A percentile compares a stretch with the other conserved stretches of the same genome.
These are phyloP conservation scores for Mastacembelus armatus DNA, from an alignment of 2,797 vertebrate genomes.

Conservation along the genomic window DNA sequence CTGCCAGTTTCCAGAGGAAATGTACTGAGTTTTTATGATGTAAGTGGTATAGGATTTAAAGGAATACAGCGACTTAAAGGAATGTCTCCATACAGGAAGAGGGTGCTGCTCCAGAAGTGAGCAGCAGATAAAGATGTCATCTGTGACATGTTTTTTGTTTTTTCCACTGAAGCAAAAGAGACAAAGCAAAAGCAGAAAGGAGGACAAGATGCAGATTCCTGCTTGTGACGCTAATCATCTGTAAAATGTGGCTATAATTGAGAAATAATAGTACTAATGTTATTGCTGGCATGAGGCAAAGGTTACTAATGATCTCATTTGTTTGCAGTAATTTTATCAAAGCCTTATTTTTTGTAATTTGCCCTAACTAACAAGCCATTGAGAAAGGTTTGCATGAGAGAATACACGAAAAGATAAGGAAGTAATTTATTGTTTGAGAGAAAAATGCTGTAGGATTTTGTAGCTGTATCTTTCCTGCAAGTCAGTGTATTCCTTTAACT, in stretches of 20 bases:
- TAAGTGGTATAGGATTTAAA: constrained; percentile 41
- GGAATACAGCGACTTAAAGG: constrained; percentile 48
- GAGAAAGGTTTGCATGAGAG: neutral
- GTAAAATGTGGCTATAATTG: constrained; percentile 7
- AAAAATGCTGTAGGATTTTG: no score
- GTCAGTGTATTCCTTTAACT: constrained; percentile 66
- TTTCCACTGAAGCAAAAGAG: neutral
- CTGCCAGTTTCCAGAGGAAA: constrained; percentile 18
- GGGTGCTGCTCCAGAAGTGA: neutral
- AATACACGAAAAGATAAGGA: neutral
- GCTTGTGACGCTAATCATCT: constrained; percentile 7
- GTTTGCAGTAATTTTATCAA: neutral
- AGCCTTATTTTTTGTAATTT: neutral
- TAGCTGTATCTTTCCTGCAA: neutral
- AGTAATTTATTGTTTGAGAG: neutral
- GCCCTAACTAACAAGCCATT: neutral
- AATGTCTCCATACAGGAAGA: neutral
- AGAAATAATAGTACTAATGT: neutral
- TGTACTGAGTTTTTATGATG: neutral
- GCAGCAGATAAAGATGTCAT: neutral
- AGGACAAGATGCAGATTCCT: constrained; percentile 20
- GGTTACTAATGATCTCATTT: neutral
- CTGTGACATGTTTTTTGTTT: constrained; percentile 3
- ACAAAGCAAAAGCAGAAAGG: neutral
- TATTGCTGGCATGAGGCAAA: neutral